These are phyloP conservation scores for Cyprinodon variegatus DNA, from an alignment of 2,113 vertebrate genomes.

Conservation along the genomic window DNA sequence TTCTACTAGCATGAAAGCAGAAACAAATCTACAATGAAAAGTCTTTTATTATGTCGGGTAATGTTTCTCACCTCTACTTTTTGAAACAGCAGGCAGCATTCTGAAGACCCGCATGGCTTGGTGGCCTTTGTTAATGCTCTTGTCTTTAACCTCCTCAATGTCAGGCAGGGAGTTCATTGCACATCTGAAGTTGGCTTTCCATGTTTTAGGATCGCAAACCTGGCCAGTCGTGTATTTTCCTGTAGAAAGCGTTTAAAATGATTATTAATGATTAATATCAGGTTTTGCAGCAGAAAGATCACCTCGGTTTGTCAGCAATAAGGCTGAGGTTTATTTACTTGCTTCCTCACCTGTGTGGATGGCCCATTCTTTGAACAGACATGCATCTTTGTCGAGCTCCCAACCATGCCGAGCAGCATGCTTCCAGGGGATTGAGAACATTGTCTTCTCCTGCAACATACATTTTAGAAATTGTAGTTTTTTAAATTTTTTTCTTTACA, in stretches of 20 bases:
- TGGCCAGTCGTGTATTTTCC: slow-evolving; percentile 87
- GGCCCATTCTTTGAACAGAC: slow-evolving; percentile 93
- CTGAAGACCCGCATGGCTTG: slow-evolving; percentile 90
- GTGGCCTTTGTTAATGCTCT: slow-evolving; percentile 92
- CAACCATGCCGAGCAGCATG: slow-evolving; percentile 96
- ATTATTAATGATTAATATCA: not conserved
- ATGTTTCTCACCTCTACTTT: slow-evolving; percentile 75
- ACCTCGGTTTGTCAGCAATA: not conserved
- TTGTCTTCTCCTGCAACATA: slow-evolving; percentile 83
- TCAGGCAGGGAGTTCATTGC: slow-evolving; percentile 98
- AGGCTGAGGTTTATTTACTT: not conserved
- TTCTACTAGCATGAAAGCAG: not conserved
- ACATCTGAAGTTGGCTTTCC: slow-evolving; percentile 98
- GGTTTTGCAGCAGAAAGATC: not conserved
- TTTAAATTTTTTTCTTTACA: not conserved
- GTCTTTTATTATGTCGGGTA: not conserved
- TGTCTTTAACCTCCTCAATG: slow-evolving; percentile 93
- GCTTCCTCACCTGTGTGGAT: slow-evolving; percentile 91
- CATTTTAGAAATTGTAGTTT: not conserved
- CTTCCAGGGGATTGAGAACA: slow-evolving; percentile 97
- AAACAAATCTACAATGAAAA: not conserved
- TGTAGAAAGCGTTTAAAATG: slow-evolving; percentile 49
- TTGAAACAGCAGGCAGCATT: slow-evolving; percentile 85
- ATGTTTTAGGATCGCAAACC: slow-evolving; percentile 90
- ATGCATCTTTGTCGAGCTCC: slow-evolving; percentile 93